phyloP scores from a whole-genome alignment of 2,888 invertebrate species.

The Teleogryllus oceanicus region DNA sequence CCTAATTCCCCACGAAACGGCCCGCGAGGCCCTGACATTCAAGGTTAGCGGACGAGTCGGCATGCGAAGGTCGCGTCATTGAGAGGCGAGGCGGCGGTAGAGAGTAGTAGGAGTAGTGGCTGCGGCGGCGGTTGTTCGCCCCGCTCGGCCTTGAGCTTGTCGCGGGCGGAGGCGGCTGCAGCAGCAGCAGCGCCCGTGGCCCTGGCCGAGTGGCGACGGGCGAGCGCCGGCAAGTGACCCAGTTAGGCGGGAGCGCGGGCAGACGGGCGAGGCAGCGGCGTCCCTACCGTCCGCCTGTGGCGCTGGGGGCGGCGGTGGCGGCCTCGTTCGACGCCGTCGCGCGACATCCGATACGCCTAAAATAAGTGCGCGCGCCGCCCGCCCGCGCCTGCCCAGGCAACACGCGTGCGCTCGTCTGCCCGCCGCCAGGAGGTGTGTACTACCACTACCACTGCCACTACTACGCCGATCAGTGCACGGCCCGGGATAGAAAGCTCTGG shows the following conservation, averaged over 20 bases:
- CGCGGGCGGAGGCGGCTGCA: background rate
- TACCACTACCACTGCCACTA: too few relatives aligned
- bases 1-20: too few relatives aligned
- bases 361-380: constrained; percentile 2
- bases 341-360: background rate
- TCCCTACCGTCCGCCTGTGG: background rate
- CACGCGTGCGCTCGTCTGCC: background rate
- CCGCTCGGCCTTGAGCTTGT: background rate
- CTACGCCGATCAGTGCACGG: too few relatives aligned
- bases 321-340: background rate
- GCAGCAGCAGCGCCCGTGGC: background rate
- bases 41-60: background rate
- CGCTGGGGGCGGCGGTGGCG: background rate
- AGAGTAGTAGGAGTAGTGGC: too few relatives aligned
- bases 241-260: background rate
- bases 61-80: background rate
- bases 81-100: background rate
- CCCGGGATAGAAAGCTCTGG: too few relatives aligned
- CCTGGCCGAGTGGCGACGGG: background rate
- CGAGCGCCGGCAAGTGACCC: background rate
- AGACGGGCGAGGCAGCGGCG: background rate
- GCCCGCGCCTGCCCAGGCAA: background rate
- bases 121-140: background rate
- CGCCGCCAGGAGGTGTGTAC: too few relatives aligned
- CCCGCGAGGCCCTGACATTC: background rate